Percentiles rank a stretch among this genome's conserved stretches.
Evolutionary conservation across 1,140 invertebrate species (phyloP).

Genomic region (Drosophila hydei): DNA sequence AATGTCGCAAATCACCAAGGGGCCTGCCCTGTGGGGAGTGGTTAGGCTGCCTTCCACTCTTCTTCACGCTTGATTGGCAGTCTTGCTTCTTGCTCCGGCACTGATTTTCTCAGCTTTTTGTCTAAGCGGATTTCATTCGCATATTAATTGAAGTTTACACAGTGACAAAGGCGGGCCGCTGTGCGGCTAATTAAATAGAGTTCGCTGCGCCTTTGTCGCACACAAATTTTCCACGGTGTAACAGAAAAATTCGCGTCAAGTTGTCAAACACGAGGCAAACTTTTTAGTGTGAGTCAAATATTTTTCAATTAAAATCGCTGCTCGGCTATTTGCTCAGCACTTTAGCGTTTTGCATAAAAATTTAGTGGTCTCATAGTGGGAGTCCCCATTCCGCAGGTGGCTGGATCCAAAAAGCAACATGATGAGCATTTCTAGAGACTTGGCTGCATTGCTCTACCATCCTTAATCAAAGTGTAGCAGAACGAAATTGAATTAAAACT

Average conservation of each 20-base stretch:
- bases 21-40: not conserved
- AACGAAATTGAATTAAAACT: slow-evolving; percentile 49
- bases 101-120: slow-evolving; percentile 52
- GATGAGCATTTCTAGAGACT: slow-evolving; percentile 40
- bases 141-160: slow-evolving; percentile 80
- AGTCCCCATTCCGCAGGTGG: not conserved
- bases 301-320: slow-evolving; percentile 80
- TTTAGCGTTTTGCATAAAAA: slow-evolving; percentile 73
- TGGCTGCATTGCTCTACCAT: slow-evolving; percentile 4
- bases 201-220: not conserved
- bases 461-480: slow-evolving; percentile 2
- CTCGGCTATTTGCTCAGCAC: slow-evolving; percentile 69
- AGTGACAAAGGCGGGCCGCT: slow-evolving; percentile 51
- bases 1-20: slow-evolving; percentile 74
- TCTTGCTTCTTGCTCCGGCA: slow-evolving; percentile 40
- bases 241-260: slow-evolving; percentile 49
- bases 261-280: slow-evolving; percentile 64
- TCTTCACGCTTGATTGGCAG: slow-evolving; percentile 65
- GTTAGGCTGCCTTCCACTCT: not conserved
- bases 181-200: slow-evolving; percentile 54
- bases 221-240: slow-evolving; percentile 48
- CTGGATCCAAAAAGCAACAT: not conserved
- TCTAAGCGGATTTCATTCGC: slow-evolving; percentile 79
- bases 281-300: slow-evolving; percentile 62
- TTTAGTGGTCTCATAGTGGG: slow-evolving; percentile 56